Base-by-base conservation (phyloP, 1,140 invertebrate genomes). In the Drosophila busckii region DNA sequence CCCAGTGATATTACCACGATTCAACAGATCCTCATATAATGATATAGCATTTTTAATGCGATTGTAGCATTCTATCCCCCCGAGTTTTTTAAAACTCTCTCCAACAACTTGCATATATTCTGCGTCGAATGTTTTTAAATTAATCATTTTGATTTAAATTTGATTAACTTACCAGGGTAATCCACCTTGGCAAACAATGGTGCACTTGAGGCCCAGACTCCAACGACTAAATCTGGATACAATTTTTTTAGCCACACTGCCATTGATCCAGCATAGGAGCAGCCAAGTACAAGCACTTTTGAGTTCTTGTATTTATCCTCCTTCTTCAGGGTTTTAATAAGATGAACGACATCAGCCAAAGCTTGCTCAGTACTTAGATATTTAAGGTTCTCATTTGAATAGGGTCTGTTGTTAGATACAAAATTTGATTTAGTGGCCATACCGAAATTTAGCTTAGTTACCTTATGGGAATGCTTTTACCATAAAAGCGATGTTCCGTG, bases 401-500 rank as follows among this genome's bases (percentile, higher is more conserved):
- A 87, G 3, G 73, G 64, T 3, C 80, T 85, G 16, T n/a, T n/a
- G n/a, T n/a, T n/a, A n/a, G n/a, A n/a, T n/a, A n/a, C n/a, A n/a
- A n/a, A n/a, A n/a, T n/a, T n/a, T n/a, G n/a, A 15, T 32, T 0
- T 9, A 1, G 1, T n/a, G 7, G 7, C n/a, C n/a, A n/a, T n/a
- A n/a, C n/a, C n/a, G n/a, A 38, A 10, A 7, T 9, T 12, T 2
- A 3, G 3, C 1, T 5, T 2, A 63, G 89, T 88, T 89, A 95
- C 93, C 60, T 49, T 29, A 91, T 93, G 3, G 95, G 95, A 58
- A 90, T 89, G 73, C 93, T 94, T 60, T 92, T 69, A 19, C 95
- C 95, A 85, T 96, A 96, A 87, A 91, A 96, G 35, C 95, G 90
- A 87, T 97, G 95, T 76, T 97, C 95, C 1, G 95, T 90, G 53